Conservation (phyloP, 1,140 invertebrate genomes). For the Hyles euphorbiae region DNA sequence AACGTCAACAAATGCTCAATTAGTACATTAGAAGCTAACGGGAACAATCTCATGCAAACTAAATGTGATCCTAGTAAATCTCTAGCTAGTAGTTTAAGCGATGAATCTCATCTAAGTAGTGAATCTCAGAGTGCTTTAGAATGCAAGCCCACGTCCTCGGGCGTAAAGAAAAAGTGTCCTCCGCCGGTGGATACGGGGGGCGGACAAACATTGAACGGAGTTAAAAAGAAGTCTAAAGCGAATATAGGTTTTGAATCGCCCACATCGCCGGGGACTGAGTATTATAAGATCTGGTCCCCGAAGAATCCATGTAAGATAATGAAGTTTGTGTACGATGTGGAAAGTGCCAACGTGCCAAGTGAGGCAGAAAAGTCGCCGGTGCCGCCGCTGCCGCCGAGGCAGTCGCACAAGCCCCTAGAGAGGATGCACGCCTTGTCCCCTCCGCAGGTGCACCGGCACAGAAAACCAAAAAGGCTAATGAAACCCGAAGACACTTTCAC, state of each 20-base stretch:
- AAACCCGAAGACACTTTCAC: conserved; percentile 84
- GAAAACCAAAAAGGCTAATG: conserved; percentile 76
- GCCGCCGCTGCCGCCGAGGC: conserved; percentile 67
- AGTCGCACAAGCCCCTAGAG: conserved; percentile 79
- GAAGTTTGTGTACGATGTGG: conserved; percentile 75
- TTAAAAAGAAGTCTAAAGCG: conserved; percentile 70
- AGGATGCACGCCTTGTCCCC: conserved; percentile 77
- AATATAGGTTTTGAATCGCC: conserved; percentile 71
- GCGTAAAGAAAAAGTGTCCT: conserved; percentile 73
- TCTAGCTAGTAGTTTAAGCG: conserved; percentile 64
- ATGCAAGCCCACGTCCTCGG: conserved; percentile 60
- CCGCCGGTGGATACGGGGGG: conserved; percentile 68
- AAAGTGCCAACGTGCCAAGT: conserved; percentile 70
- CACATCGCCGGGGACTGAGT: conserved; percentile 75
- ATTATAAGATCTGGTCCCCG: conserved; percentile 79
- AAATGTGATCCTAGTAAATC: conserved; percentile 71
- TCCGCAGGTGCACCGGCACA: conserved; percentile 75
- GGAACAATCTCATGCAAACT: conserved; percentile 61
- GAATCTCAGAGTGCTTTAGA: conserved; percentile 60
- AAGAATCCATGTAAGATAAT: conserved; percentile 76
- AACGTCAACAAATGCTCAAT: conserved; percentile 75
- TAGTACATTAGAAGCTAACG: conserved; percentile 69
- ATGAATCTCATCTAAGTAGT: conserved; percentile 69
- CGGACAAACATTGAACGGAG: conserved; percentile 56
- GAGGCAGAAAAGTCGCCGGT: conserved; percentile 68